These are phyloP conservation scores for Parnassius mnemosyne DNA, from an alignment of 2,888 invertebrate species.

Conservation along the genomic window DNA sequence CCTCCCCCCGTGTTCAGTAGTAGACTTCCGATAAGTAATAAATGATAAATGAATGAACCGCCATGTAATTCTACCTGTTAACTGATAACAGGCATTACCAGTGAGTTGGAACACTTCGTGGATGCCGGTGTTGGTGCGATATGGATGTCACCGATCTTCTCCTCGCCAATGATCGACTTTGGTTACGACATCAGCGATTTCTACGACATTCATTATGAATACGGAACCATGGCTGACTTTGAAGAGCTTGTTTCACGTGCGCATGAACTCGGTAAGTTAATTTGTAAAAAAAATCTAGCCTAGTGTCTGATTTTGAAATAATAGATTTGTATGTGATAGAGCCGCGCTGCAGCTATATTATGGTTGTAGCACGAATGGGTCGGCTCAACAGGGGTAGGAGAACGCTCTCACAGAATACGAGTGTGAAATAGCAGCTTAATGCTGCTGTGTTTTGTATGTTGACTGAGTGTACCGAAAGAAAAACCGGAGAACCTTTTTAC, in stretches of 20 bases:
- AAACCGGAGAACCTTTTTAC: no score
- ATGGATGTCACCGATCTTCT: constrained; percentile 90
- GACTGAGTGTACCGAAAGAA: no score
- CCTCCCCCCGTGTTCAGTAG: no score
- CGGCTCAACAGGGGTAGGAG: no score
- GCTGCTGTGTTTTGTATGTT: no score
- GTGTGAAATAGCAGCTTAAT: no score
- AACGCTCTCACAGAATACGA: no score
- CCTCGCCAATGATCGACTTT: constrained; percentile 89
- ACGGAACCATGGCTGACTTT: constrained; percentile 86
- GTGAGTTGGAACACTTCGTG: constrained; percentile 78
- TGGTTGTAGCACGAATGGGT: no score
- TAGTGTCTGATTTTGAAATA: no score
- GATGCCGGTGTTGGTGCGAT: constrained; percentile 84
- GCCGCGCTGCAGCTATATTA: neutral
- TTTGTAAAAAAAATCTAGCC: neutral
- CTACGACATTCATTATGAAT: constrained; percentile 83
- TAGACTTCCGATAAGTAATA: no score
- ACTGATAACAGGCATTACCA: constrained; percentile 66
- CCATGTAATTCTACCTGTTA: neutral
- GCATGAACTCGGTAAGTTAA: constrained; percentile 61
- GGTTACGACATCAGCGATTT: constrained; percentile 92
- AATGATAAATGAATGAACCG: no score
- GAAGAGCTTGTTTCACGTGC: constrained; percentile 74
- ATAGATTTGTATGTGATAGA: no score